These are phyloP conservation scores for Chrysolina americana DNA, from an alignment of 2,888 invertebrate species.

Conservation along the genomic window DNA sequence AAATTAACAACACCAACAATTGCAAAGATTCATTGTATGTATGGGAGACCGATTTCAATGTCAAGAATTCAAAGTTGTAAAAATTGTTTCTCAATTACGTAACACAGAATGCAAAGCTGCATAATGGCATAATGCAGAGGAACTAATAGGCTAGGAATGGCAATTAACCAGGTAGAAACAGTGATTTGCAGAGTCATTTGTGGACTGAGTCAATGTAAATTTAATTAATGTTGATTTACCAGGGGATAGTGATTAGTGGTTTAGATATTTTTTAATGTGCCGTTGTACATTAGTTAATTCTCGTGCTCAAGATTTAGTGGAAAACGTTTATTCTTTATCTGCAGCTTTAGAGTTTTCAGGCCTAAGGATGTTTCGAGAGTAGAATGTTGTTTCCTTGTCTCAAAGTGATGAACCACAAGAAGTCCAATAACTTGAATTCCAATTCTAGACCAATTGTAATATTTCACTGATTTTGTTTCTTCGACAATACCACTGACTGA, in stretches of 20 bases:
- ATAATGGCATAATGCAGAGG: slow-evolving; percentile 24
- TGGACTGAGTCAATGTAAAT: slow-evolving; percentile 2
- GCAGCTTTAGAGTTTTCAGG: background rate
- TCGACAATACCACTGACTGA: too few species aligned
- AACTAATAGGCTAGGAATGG: slow-evolving; percentile 22
- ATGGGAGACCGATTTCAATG: slow-evolving; percentile 35
- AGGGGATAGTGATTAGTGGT: slow-evolving; percentile 6
- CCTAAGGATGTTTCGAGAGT: background rate
- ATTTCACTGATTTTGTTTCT: too few species aligned
- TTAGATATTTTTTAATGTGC: background rate
- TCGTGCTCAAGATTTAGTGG: background rate
- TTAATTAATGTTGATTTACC: slow-evolving; percentile 13
- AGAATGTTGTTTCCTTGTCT: too few species aligned
- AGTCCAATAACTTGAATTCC: too few species aligned
- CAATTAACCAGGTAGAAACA: slow-evolving; percentile 20
- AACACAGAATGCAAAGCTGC: slow-evolving; percentile 23
- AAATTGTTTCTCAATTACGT: slow-evolving; percentile 26
- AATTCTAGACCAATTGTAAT: too few species aligned
- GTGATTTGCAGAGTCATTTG: slow-evolving; percentile 20
- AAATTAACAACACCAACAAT: slow-evolving; percentile 6
- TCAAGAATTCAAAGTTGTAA: slow-evolving; percentile 36
- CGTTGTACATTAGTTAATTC: background rate
- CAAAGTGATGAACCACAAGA: too few species aligned
- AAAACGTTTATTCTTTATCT: background rate
- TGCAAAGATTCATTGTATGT: slow-evolving; percentile 16